phyloP scores from a whole-genome alignment of 2,888 invertebrate genomes.

The Eudiplozoon nipponicum region DNA sequence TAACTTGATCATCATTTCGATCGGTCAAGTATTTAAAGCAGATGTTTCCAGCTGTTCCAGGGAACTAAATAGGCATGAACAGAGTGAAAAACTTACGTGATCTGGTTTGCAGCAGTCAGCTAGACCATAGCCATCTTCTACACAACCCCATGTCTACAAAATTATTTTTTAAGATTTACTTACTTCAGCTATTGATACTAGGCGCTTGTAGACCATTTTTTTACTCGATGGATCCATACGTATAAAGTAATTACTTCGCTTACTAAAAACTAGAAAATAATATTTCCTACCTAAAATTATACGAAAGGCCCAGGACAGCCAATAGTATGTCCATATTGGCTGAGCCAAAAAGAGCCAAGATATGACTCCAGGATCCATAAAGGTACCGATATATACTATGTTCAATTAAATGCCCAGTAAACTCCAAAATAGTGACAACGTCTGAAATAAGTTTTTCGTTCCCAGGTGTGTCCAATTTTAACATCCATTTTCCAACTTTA shows the following conservation, averaged over 20 bases:
- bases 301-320: slow-evolving; percentile 47
- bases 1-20: neutral
- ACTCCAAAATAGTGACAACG: slow-evolving; percentile 32
- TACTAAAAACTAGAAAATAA: slow-evolving; percentile 31
- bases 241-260: slow-evolving; percentile 51
- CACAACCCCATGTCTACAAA: slow-evolving; percentile 46
- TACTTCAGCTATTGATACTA: slow-evolving; percentile 48
- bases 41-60: slow-evolving; percentile 8
- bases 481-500: slow-evolving; percentile 32
- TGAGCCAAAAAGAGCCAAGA: slow-evolving; percentile 36
- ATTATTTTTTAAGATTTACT: no score
- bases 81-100: slow-evolving; percentile 11
- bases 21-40: slow-evolving; percentile 11
- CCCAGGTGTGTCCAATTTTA: slow-evolving; percentile 40
- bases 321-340: slow-evolving; percentile 44
- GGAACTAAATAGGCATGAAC: slow-evolving; percentile 10
- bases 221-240: slow-evolving; percentile 39
- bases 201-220: slow-evolving; percentile 38
- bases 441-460: slow-evolving; percentile 25
- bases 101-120: slow-evolving; percentile 38
- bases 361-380: slow-evolving; percentile 54
- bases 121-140: slow-evolving; percentile 51
- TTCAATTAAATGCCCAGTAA: slow-evolving; percentile 49
- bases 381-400: slow-evolving; percentile 53
- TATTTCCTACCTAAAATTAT: slow-evolving; percentile 37